Percentiles rank a stretch among this genome's conserved stretches.
These are phyloP conservation scores for Eremobia ochroleuca DNA, from an alignment of 2,888 invertebrate species.

Conservation along the genomic window DNA sequence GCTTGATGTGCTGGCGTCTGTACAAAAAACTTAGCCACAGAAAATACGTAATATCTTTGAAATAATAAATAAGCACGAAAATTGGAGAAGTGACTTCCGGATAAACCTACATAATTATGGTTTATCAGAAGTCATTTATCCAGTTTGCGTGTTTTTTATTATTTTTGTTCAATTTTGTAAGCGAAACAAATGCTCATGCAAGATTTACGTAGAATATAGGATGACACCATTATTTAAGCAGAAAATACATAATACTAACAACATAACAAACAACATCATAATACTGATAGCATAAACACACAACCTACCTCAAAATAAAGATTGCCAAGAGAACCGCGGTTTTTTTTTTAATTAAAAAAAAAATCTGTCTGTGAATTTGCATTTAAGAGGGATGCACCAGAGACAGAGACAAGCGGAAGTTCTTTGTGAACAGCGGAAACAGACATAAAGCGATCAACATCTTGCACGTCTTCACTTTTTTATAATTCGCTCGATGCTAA, in stretches of 20 bases:
- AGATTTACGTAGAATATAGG: not conserved
- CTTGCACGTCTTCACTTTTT: constrained; percentile 83
- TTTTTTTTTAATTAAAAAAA: too few relatives aligned
- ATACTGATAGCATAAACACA: not conserved
- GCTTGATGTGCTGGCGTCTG: too few relatives aligned
- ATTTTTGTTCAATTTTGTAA: not conserved
- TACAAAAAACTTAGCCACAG: not conserved
- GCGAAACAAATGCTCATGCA: not conserved
- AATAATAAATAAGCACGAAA: not conserved
- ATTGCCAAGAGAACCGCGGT: constrained; percentile 1
- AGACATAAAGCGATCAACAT: constrained; percentile 86
- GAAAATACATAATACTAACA: not conserved
- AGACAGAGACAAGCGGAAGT: constrained; percentile 88
- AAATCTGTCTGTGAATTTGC: constrained; percentile 79
- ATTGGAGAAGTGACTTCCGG: too few relatives aligned
- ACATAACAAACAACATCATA: not conserved
- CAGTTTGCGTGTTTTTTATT: not conserved
- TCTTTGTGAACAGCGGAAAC: constrained; percentile 88
- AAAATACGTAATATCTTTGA: not conserved
- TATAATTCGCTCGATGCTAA: constrained; percentile 66
- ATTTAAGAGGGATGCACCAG: constrained; percentile 86
- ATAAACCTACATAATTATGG: not conserved
- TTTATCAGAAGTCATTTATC: not conserved
- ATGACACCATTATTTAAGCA: not conserved
- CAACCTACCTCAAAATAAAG: not conserved